A percentile compares a stretch with the other conserved stretches of the same genome.
Evolutionary conservation across 2,113 vertebrate species (phyloP).

Genomic region (Dryoscopus gambensis): DNA sequence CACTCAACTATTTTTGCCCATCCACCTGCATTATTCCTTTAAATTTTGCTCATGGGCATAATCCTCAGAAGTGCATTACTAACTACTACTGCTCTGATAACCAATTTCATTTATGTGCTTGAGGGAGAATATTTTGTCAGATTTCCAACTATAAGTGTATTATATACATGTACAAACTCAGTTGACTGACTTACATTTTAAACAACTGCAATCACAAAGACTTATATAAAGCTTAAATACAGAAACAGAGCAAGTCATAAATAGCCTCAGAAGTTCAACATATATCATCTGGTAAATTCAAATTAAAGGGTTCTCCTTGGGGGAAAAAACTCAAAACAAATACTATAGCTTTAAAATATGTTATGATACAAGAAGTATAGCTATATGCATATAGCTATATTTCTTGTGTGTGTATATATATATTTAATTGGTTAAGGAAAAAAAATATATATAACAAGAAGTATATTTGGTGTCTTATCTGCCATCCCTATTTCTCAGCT

Average conservation of each 20-base stretch:
- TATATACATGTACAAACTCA: background rate
- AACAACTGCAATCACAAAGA: background rate
- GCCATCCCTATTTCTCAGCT: background rate
- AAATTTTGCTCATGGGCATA: background rate
- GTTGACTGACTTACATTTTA: background rate
- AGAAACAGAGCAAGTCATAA: background rate
- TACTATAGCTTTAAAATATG: background rate
- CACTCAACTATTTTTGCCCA: background rate
- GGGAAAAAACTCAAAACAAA: background rate
- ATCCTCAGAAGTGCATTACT: background rate
- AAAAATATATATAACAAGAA: background rate
- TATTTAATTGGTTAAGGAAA: background rate
- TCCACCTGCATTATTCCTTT: background rate
- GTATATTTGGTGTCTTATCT: background rate
- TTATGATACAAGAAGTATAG: background rate
- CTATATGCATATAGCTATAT: background rate
- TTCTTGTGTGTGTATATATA: background rate
- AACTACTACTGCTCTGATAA: background rate
- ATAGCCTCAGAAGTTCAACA: background rate
- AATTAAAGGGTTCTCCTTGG: background rate
- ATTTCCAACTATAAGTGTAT: background rate
- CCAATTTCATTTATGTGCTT: background rate
- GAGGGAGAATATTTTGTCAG: background rate
- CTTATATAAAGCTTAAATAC: slow-evolving; percentile 17
- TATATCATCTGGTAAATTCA: background rate